Base-by-base conservation (phyloP, 2,888 invertebrate genomes). In the Lochmaea capreae region DNA sequence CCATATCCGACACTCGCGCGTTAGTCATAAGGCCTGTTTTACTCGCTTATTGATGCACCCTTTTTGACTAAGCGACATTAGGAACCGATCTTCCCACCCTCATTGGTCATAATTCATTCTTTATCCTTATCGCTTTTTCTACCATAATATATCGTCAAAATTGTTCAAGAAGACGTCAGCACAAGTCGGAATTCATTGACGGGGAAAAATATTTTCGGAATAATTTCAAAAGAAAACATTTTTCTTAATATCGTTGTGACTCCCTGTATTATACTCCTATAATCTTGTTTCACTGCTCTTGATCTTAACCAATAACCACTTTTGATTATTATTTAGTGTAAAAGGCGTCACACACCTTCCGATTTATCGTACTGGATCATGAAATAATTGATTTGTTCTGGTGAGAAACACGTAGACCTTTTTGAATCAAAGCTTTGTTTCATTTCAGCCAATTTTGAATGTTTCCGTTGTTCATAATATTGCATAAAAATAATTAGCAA, bases 31-130 rank as follows among this genome's bases (percentile, higher is more conserved):
- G 67, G 11, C 67, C 42, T 11, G 62, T 18, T 16, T 59, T 18
- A 42, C 58, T 67, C 42, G 67, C 49, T 62, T 22, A 63, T 63
- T 39, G 68, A 68, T 68, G 68, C 68, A 61, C 68, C 68, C 68
- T 68, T 68, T 68, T 68, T 57, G 22, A 59, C 59, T 67, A 63
- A 43, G 39, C 33, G 42, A 46, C 57, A 67, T 22, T 46, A 43
- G 46, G 14, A 46, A 14, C 52, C 65, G 16, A 26, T 26, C 52
- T n/a, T n/a, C 39, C 61, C 6, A 39, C 68, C 68, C 68, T 58
- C 39, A 62, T 52, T 52, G 61, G 52, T 68, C 33, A 68, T 68
- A 68, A 61, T 39, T 68, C 68, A 68, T 68, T 68, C 49, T 68
- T 62, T 68, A 62, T 26, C 68, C 68, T 68, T 68, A 62, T 68